Base-by-base conservation (phyloP, 1,140 invertebrate species). In the Drosophila kurseongensis region DNA sequence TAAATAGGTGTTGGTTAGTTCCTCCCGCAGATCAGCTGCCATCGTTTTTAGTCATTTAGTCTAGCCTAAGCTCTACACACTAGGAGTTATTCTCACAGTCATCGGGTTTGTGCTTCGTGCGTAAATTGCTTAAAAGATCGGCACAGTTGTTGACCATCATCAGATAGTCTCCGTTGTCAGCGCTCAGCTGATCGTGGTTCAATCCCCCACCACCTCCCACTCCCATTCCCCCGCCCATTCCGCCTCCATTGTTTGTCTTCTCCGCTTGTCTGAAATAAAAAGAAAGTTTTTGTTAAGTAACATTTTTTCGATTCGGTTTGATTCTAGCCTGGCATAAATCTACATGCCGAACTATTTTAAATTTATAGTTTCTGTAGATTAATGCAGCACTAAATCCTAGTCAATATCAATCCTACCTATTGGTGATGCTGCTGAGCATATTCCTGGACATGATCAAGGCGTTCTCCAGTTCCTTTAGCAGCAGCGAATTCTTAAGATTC, bases 401-500 rank as follows among this genome's bases (percentile, higher is more conserved):
- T n/a, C 38, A 5, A 6, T n/a, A 54, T n/a, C 7, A 23, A 38
- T 3, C 29, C 44, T 76, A 92, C 91, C 91, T 74, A 76, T 91
- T 82, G 47, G 91, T 80, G 36, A 92, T 91, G 67, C 89, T 92
- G 71, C 84, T 91, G 4, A 94, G 80, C 78, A 94, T 92, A 54
- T 93, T 93, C 57, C 93, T 92, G 14, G 93, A 94, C 84, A 92
- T 92, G 27, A 93, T 92, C 54, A 94, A 91, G 42, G 93, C 93
- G 74, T 93, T 92, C 80, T 94, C 93, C 54, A 94, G 78, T 69
- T 93, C 93, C 74, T 94, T 93, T n/a, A 94, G 71, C 76, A 93
- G 90, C 72, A 91, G 51, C 16, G 91, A 82, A 54, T 91, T 90
- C 76, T 91, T 91, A 8, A 92, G 61, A 71, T 91, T 90, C 36